A percentile compares a stretch with the other conserved stretches of the same genome.
These are phyloP conservation scores for Progne subis DNA, from an alignment of 2,113 vertebrate species.

Conservation along the genomic window DNA sequence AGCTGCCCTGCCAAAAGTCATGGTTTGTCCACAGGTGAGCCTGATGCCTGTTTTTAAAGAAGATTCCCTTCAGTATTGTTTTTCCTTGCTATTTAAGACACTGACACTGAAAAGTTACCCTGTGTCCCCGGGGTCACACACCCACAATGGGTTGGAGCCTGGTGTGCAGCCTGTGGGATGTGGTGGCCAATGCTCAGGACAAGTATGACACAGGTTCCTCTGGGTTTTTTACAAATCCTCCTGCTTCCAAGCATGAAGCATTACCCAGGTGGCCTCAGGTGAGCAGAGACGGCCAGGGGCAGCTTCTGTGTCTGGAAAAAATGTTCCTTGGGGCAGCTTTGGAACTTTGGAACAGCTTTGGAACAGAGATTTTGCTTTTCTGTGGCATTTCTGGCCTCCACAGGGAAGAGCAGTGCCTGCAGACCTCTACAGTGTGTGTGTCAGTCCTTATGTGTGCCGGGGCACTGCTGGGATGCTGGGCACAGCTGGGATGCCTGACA, in stretches of 20 bases:
- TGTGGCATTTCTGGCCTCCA: neutral
- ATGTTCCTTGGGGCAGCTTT: neutral
- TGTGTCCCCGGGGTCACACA: rapidly evolving
- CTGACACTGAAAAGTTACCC: neutral
- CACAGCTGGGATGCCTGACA: neutral
- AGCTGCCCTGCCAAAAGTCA: neutral
- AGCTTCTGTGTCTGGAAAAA: neutral
- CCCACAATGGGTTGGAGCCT: rapidly evolving
- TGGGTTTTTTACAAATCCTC: neutral
- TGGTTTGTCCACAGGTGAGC: neutral
- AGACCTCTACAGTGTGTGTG: neutral
- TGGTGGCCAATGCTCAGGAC: rapidly evolving
- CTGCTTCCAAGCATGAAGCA: neutral
- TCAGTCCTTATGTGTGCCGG: rapidly evolving
- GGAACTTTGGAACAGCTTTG: neutral
- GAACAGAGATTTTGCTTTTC: neutral
- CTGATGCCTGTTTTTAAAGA: neutral
- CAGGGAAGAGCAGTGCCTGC: neutral
- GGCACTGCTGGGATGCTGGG: neutral
- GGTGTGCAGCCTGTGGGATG: neutral
- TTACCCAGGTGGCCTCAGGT: too few relatives aligned
- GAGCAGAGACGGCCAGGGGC: rapidly evolving
- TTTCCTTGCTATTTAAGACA: neutral
- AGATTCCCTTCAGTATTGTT: neutral
- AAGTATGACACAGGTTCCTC: rapidly evolving